phyloP scores from a whole-genome alignment of 2,797 vertebrate species.

The Leuciscus waleckii region DNA sequence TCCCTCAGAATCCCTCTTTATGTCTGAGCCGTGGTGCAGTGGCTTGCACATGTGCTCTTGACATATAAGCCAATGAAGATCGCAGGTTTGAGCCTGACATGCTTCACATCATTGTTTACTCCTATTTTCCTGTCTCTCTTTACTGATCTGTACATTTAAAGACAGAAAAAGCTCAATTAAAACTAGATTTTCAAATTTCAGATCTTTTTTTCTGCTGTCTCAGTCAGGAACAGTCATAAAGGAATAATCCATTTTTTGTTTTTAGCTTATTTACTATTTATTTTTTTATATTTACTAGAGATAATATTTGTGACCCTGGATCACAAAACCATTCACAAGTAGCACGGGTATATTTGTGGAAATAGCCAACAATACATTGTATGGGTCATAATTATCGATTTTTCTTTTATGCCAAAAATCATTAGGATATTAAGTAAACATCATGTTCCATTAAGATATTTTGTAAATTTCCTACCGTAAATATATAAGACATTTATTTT shows the following conservation, averaged over 20 bases:
- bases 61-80: background rate
- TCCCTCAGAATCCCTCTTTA: conserved; percentile 21
- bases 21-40: background rate
- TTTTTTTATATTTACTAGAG: background rate
- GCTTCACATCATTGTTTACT: background rate
- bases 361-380: too few relatives aligned
- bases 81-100: background rate
- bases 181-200: background rate
- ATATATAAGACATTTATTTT: too few relatives aligned
- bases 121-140: background rate
- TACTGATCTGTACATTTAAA: background rate
- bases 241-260: background rate
- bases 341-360: too few relatives aligned
- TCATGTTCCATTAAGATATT: too few relatives aligned
- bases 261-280: background rate
- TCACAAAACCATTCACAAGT: too few relatives aligned
- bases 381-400: too few relatives aligned
- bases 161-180: background rate
- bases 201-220: background rate
- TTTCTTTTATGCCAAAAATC: too few relatives aligned
- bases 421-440: too few relatives aligned
- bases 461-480: too few relatives aligned
- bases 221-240: background rate
- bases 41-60: conserved; percentile 5
- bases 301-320: too few relatives aligned